Evolutionary conservation across 2,797 vertebrate genomes (phyloP).

Genomic region (Aplochiton taeniatus): DNA sequence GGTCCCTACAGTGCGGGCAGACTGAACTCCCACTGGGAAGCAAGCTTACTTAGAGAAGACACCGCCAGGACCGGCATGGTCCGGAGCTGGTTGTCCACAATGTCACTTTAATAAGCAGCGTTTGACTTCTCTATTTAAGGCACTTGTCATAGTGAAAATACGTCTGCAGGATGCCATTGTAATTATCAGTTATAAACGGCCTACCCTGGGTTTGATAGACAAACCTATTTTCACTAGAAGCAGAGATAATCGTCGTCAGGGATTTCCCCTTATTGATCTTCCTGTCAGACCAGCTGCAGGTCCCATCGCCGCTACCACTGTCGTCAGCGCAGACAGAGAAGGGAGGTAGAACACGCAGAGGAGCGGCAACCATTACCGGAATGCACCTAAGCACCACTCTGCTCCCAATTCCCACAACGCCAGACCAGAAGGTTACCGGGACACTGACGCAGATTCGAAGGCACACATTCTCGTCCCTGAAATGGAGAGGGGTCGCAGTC

Average conservation of each 20-base stretch:
- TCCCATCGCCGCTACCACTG: slow-evolving; percentile 40
- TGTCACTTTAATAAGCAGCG: no score
- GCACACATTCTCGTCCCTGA: background rate
- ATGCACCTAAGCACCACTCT: slow-evolving; percentile 43
- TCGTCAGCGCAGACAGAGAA: slow-evolving; percentile 33
- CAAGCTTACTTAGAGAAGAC: background rate
- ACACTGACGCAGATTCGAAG: background rate
- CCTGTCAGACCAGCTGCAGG: slow-evolving; percentile 20
- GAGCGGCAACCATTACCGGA: slow-evolving; percentile 51
- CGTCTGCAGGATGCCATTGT: no score
- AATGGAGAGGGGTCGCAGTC: slow-evolving; percentile 39
- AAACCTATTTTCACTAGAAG: no score
- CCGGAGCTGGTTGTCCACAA: background rate
- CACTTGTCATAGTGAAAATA: no score
- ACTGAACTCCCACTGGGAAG: background rate
- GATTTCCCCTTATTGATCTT: no score
- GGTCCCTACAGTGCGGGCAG: no score
- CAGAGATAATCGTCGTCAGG: no score
- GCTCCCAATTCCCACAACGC: slow-evolving; percentile 50
- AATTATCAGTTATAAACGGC: no score
- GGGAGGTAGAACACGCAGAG: background rate
- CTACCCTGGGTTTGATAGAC: no score
- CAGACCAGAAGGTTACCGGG: slow-evolving; percentile 2
- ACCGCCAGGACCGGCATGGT: background rate
- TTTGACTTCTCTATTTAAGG: no score